A percentile compares a stretch with the other conserved stretches of the same genome.
phyloP scores from a whole-genome alignment of 2,888 invertebrate genomes.

The Calliopum simillimum region DNA sequence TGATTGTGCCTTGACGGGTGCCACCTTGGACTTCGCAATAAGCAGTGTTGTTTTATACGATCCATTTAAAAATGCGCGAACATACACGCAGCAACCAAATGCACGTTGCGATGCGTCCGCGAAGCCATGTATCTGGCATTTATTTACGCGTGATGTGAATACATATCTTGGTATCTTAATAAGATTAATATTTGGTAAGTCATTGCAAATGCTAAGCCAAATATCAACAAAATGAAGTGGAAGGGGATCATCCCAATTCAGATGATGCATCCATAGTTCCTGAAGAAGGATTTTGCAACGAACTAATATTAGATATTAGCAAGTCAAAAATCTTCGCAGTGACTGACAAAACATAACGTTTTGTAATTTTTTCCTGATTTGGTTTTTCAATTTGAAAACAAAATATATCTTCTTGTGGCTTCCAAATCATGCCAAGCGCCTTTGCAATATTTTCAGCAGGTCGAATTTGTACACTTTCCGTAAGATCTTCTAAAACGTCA shows the following conservation, averaged over 20 bases:
- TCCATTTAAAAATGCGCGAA: background rate
- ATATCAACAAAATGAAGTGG: too few species aligned
- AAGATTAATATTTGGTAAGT: too few species aligned
- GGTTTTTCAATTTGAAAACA: too few species aligned
- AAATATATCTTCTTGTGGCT: background rate
- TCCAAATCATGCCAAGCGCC: background rate
- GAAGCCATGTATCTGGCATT: too few species aligned
- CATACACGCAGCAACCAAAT: constrained; percentile 27
- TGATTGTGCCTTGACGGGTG: constrained; percentile 26
- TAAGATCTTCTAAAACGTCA: too few species aligned
- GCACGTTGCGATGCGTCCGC: too few species aligned
- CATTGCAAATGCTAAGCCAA: too few species aligned
- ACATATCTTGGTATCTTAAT: too few species aligned
- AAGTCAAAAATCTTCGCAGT: background rate
- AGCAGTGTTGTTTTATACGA: background rate
- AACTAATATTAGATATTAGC: background rate
- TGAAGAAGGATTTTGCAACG: background rate
- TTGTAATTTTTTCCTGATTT: too few species aligned
- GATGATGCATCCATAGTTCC: too few species aligned
- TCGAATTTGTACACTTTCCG: too few species aligned
- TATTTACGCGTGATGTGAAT: constrained; percentile 13
- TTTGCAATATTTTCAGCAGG: background rate
- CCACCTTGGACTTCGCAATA: constrained; percentile 25
- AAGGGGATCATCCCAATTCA: too few species aligned
- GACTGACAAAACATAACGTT: background rate